A percentile compares a stretch with the other conserved stretches of the same genome.
Evolutionary conservation across 2,113 vertebrate genomes (phyloP).

Genomic region (Erpornis zantholeuca): DNA sequence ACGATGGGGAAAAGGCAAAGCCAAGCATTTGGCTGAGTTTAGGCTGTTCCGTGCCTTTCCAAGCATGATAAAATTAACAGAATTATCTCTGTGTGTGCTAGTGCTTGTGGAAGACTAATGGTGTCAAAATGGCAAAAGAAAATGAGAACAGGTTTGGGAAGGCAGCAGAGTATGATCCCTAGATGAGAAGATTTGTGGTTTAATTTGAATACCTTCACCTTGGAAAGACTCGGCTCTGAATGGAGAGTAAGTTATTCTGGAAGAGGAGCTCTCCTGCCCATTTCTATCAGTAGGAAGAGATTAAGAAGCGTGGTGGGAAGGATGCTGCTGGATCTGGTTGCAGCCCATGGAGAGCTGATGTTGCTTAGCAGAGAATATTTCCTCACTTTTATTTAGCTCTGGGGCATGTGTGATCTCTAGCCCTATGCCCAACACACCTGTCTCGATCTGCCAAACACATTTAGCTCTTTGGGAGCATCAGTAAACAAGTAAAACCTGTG

Average conservation of each 20-base stretch:
- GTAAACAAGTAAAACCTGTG: background rate
- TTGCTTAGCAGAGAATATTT: background rate
- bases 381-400: background rate
- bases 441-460: background rate
- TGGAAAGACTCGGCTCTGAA: background rate
- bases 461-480: background rate
- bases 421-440: background rate
- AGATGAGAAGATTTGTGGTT: slow-evolving; percentile 30
- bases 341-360: background rate
- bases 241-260: background rate
- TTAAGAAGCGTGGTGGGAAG: background rate
- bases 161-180: background rate
- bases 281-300: background rate
- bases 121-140: slow-evolving; percentile 9
- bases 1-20: background rate
- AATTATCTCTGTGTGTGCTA: background rate
- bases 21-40: slow-evolving; percentile 16
- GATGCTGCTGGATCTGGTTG: background rate
- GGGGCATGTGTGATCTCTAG: background rate
- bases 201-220: background rate
- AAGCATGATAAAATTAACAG: slow-evolving; percentile 10
- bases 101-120: background rate
- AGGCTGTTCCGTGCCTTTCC: slow-evolving; percentile 2
- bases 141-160: background rate
- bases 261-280: background rate